Evolutionary conservation across 2,888 invertebrate species (phyloP).

Genomic region (Acrobasis consociella): DNA sequence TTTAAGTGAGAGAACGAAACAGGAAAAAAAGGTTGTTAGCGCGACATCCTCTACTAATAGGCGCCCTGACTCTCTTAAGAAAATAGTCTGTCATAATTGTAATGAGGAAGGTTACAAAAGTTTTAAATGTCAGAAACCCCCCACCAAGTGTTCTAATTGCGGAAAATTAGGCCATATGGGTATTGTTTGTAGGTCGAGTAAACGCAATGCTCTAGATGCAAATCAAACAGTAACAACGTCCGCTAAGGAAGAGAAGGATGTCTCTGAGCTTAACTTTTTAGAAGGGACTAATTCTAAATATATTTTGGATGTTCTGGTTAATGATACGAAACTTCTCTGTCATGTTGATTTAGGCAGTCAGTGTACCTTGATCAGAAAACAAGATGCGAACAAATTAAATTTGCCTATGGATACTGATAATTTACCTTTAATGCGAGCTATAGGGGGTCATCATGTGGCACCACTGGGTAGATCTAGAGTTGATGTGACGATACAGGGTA

Average conservation of each 20-base stretch:
- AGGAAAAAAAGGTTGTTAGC: not conserved
- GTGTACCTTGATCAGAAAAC: slow-evolving; percentile 23
- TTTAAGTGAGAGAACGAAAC: not conserved
- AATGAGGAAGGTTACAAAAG: slow-evolving; percentile 33
- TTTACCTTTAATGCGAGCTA: slow-evolving; percentile 23
- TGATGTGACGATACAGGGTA: slow-evolving; percentile 20
- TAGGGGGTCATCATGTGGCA: slow-evolving; percentile 23
- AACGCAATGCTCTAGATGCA: too few species aligned
- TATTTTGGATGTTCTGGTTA: slow-evolving; percentile 24
- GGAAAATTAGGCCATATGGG: slow-evolving; percentile 23
- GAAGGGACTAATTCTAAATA: slow-evolving; percentile 23
- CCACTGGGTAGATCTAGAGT: slow-evolving; percentile 17
- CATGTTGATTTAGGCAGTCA: slow-evolving; percentile 28
- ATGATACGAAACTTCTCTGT: slow-evolving; percentile 19
- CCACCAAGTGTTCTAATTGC: slow-evolving; percentile 24
- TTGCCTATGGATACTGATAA: slow-evolving; percentile 12
- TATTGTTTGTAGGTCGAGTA: not conserved
- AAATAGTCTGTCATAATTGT: slow-evolving; percentile 24
- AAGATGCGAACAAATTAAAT: slow-evolving; percentile 19
- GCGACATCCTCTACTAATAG: not conserved
- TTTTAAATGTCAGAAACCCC: slow-evolving; percentile 29
- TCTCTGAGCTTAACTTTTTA: slow-evolving; percentile 6
- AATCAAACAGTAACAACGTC: not conserved
- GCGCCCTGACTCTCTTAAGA: not conserved
- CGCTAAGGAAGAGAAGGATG: too few species aligned